These are phyloP conservation scores for Rhinolophus ferrumequinum DNA, from an alignment of 2,113 vertebrate genomes.

Conservation along the genomic window DNA sequence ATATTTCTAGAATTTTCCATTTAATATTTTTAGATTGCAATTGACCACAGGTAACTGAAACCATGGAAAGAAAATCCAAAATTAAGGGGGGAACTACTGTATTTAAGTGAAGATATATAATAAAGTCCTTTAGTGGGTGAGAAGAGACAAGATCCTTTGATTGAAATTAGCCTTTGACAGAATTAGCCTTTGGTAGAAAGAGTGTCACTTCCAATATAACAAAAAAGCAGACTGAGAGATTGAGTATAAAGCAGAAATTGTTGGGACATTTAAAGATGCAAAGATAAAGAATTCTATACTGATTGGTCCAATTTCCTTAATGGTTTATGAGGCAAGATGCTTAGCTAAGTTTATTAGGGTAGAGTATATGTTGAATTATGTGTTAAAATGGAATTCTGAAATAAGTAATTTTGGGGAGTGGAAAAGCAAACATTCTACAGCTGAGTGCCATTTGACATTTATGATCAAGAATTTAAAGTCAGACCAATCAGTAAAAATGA, in stretches of 20 bases:
- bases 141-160: not conserved
- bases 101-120: not conserved
- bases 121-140: not conserved
- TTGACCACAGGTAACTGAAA: not conserved
- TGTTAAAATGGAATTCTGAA: not conserved
- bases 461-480: not conserved
- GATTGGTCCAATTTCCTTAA: not conserved
- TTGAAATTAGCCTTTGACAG: not conserved
- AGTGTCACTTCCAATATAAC: not conserved
- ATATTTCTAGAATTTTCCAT: not conserved
- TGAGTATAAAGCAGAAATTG: not conserved
- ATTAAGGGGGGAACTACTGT: not conserved
- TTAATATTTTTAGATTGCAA: not conserved
- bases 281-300: not conserved
- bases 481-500: not conserved
- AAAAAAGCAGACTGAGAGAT: not conserved
- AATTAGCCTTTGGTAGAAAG: conserved; percentile 1
- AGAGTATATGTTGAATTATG: not conserved
- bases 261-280: not conserved
- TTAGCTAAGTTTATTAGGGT: not conserved
- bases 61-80: not conserved
- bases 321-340: not conserved
- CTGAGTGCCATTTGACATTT: not conserved
- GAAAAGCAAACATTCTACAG: not conserved
- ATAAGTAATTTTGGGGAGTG: not conserved